These are phyloP conservation scores for Micropoecilia bifurca DNA, from an alignment of 2,797 vertebrate genomes.

Conservation along the genomic window DNA sequence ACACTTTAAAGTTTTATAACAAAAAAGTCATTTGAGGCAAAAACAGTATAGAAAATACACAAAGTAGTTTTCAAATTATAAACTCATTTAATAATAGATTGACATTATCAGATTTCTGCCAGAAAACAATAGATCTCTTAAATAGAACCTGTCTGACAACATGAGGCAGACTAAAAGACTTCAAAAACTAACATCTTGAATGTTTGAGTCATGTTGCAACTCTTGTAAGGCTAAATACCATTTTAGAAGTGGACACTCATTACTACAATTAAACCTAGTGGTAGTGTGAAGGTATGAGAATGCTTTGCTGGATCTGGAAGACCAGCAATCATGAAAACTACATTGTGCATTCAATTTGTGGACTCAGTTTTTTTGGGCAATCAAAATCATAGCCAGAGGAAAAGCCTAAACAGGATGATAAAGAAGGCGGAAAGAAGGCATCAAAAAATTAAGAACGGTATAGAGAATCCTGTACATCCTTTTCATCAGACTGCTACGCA, in stretches of 20 bases:
- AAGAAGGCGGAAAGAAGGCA: neutral
- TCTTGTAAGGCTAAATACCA: neutral
- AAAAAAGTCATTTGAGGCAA: neutral
- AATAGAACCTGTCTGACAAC: neutral
- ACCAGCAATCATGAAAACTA: neutral
- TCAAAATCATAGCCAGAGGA: neutral
- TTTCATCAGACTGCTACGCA: no score
- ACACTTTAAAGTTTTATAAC: neutral
- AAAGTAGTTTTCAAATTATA: neutral
- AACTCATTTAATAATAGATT: neutral
- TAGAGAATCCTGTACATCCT: no score
- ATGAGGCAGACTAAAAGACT: neutral
- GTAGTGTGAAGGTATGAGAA: neutral
- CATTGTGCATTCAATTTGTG: neutral
- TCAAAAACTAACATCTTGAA: neutral
- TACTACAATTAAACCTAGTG: neutral
- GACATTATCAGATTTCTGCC: neutral
- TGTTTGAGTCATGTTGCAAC: neutral
- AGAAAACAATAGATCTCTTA: neutral
- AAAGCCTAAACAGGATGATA: neutral
- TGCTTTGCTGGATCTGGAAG: neutral
- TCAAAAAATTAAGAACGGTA: neutral
- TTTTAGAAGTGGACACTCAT: neutral
- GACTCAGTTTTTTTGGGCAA: neutral
- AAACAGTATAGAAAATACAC: neutral